Percentiles rank a stretch among this genome's conserved stretches.
Evolutionary conservation across 2,797 vertebrate species (phyloP).

Genomic region (Okamejei kenojei): DNA sequence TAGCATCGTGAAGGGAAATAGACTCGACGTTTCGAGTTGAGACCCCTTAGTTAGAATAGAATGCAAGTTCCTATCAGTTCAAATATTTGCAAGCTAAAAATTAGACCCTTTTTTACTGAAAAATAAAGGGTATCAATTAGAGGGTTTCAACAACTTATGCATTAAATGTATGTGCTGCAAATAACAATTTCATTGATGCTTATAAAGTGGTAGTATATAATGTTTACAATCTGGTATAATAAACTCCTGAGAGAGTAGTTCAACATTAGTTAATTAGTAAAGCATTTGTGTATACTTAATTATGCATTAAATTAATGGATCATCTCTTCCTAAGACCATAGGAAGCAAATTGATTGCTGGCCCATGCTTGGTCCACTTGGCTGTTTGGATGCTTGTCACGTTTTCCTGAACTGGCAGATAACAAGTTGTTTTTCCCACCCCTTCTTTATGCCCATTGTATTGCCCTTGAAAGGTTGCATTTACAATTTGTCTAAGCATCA

Average conservation of each 20-base stretch:
- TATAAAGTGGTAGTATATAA: not conserved
- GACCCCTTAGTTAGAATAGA: too few relatives aligned
- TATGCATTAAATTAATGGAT: not conserved
- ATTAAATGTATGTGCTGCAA: not conserved
- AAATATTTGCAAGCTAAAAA: not conserved
- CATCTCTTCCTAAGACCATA: not conserved
- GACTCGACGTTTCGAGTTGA: too few relatives aligned
- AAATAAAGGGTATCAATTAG: not conserved
- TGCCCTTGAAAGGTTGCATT: not conserved
- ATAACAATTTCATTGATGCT: not conserved
- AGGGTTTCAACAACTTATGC: not conserved
- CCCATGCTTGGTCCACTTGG: not conserved
- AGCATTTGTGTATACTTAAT: not conserved
- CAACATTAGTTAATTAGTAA: not conserved
- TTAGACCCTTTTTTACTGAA: not conserved
- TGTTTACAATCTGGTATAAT: not conserved
- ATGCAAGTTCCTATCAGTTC: not conserved
- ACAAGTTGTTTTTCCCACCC: not conserved
- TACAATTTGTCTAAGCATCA: not conserved
- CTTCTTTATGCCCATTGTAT: not conserved
- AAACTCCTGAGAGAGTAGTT: not conserved
- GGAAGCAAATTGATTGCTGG: not conserved
- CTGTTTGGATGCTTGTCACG: not conserved
- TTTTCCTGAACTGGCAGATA: not conserved
- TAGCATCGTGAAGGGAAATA: too few relatives aligned